Evolutionary conservation across 1,140 invertebrate genomes (phyloP), one percentile per base, ranked within the genome.

Genomic region (Teleogryllus occipitalis): DNA sequence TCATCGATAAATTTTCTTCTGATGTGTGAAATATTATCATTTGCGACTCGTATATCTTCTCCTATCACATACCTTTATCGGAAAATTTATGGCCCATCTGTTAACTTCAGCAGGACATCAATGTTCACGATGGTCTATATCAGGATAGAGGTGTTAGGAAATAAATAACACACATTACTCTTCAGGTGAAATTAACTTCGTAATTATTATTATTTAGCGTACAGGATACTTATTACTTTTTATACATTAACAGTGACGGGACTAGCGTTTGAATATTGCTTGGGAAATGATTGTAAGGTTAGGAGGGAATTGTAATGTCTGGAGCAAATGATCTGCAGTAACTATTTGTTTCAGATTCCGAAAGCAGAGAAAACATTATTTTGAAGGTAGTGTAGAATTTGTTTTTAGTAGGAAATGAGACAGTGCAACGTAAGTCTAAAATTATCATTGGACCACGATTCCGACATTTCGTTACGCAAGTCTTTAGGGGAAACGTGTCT

Each of bases 141-240:
- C 54, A 18, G 54, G 54, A 65, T 65, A 7, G 18, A 18, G 54
- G 54, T 14, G 18, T 14, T 14, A 18, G 54, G 54, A 65, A 14
- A 18, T 65, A 65, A 65, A 65, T 65, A 65, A 65, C 18, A 65
- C 54, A 65, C 54, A 65, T 14, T 14, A 65, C 54, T 14, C 54
- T 65, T 65, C 10, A 65, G 27, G 18, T 65, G 54, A 65, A 65
- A 65, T 65, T 18, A 65, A 65, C 54, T 65, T 18, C 10, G 54
- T 65, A 14, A 10, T 65, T 65, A 65, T 65, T 65, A 65, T 65
- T 65, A 65, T 65, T 65, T 65, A 18, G 54, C 54, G 54, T 65
- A 65, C 54, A 65, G 54, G 54, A 65, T 65, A 65, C 18, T 65
- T 65, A 65, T 65, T 65, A 65, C 54, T 65, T 65, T 65, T 65